phyloP scores from a whole-genome alignment of 2,113 vertebrate species.

The Phocoena sinus region DNA sequence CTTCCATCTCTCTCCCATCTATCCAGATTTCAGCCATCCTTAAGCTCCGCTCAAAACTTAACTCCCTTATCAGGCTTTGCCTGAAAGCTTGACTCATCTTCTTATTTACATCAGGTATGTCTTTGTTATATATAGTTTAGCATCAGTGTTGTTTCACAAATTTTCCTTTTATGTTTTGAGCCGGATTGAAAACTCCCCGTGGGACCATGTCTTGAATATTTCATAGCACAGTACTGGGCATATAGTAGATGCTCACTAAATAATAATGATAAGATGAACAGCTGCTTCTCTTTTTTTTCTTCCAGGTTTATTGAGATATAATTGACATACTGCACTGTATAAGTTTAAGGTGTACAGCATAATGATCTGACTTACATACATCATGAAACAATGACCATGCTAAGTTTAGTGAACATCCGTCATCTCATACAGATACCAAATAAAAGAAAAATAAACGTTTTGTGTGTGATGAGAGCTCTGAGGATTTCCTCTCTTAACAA shows the following conservation, averaged over 20 bases:
- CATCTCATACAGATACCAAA: neutral
- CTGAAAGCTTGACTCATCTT: neutral
- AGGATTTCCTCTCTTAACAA: neutral
- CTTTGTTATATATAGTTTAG: neutral
- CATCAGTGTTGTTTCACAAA: neutral
- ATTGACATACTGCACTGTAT: neutral
- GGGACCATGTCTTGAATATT: neutral
- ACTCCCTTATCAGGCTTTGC: neutral
- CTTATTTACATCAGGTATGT: neutral
- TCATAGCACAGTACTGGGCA: neutral
- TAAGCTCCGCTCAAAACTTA: neutral
- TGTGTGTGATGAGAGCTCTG: neutral
- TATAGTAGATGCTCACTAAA: neutral
- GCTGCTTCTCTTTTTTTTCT: neutral
- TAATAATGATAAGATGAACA: neutral
- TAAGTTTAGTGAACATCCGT: neutral
- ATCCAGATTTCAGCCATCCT: neutral
- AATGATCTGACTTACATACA: neutral
- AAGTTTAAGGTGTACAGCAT: neutral
- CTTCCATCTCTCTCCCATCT: neutral
- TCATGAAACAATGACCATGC: neutral
- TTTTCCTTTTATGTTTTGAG: neutral
- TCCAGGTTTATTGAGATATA: neutral
- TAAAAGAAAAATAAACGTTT: neutral
- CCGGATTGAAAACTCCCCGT: neutral